Percentiles rank a stretch among this genome's conserved stretches.
Conservation (phyloP, 2,888 invertebrate genomes). For the Eubasilissa splendida region DNA sequence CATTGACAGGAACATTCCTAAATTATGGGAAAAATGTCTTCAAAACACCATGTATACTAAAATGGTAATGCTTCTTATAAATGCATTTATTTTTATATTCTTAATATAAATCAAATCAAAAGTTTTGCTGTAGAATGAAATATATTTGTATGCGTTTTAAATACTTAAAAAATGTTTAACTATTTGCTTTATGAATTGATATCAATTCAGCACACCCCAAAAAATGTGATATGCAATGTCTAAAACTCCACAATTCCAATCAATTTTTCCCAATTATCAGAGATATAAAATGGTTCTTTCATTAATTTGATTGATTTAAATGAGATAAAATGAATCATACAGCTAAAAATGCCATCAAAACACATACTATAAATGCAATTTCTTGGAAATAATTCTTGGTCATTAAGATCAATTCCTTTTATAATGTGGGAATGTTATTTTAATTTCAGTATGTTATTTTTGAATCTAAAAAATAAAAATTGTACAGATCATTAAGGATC, state of each 20-base stretch:
- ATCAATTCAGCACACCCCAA: too few relatives aligned
- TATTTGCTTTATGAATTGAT: too few relatives aligned
- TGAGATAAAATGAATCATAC: not conserved
- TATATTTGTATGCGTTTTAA: too few relatives aligned
- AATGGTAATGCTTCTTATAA: slow-evolving; percentile 52
- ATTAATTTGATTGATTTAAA: not conserved
- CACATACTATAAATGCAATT: slow-evolving; percentile 44
- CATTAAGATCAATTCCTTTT: not conserved
- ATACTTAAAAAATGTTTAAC: too few relatives aligned
- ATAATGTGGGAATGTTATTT: slow-evolving; percentile 3
- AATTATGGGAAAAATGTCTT: not conserved
- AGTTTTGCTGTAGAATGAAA: too few relatives aligned
- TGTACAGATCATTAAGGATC: too few relatives aligned
- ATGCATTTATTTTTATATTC: not conserved
- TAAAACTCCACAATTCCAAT: too few relatives aligned
- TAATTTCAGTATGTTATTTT: slow-evolving; percentile 12
- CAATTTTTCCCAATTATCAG: too few relatives aligned
- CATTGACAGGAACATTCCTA: not conserved
- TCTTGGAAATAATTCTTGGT: slow-evolving; percentile 38
- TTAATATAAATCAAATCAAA: too few relatives aligned
- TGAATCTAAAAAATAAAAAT: not conserved
- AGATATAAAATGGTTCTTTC: not conserved
- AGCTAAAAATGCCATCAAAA: not conserved
- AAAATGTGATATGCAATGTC: too few relatives aligned
- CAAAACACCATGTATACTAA: slow-evolving; percentile 12